A percentile compares a stretch with the other conserved stretches of the same genome.
phyloP scores from a whole-genome alignment of 2,888 invertebrate genomes.

The Philonicus albiceps region DNA sequence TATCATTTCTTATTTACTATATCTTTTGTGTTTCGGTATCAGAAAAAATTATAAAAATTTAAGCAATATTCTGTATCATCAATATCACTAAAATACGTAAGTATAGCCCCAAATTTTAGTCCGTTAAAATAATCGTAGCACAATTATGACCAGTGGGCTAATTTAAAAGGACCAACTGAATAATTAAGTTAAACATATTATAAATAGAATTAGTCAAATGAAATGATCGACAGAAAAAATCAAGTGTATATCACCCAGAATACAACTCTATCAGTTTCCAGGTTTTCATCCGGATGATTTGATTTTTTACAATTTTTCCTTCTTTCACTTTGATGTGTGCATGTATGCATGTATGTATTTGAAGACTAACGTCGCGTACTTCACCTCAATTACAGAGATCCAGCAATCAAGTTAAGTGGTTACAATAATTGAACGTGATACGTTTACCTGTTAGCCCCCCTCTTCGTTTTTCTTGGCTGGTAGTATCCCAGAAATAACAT shows the following conservation, averaged over 20 bases:
- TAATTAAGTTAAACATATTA: not conserved
- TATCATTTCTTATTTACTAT: no score
- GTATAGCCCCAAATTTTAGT: no score
- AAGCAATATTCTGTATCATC: no score
- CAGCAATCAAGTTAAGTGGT: constrained; percentile 33
- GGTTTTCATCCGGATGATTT: not conserved
- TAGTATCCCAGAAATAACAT: not conserved
- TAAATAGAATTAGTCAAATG: not conserved
- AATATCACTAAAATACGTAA: no score
- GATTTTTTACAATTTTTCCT: no score
- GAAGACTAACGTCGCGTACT: constrained; percentile 23
- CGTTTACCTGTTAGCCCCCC: not conserved
- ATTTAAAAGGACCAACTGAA: not conserved
- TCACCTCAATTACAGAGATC: constrained; percentile 26
- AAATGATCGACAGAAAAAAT: no score
- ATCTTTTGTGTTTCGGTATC: no score
- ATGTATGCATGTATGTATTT: not conserved
- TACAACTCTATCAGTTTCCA: not conserved
- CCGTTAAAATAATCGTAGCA: no score
- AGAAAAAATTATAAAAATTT: no score
- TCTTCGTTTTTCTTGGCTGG: not conserved
- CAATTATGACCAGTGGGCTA: no score
- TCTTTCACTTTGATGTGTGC: not conserved
- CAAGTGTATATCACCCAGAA: no score
- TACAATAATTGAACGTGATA: constrained; percentile 35